Base-by-base conservation (phyloP, 2,113 vertebrate genomes). In the Thalassoma bifasciatum region DNA sequence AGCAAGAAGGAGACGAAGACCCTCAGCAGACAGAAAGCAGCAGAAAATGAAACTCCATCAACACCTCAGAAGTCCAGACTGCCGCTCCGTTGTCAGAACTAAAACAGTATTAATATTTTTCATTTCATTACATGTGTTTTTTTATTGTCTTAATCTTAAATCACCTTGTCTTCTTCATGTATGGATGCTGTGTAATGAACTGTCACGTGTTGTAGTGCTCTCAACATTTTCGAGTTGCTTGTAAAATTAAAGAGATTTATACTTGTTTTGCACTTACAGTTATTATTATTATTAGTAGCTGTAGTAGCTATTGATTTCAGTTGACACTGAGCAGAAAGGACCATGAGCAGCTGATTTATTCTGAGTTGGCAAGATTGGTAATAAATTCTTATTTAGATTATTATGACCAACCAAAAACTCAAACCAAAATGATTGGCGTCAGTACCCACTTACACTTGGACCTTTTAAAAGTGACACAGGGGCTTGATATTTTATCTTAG, bases 11-110 rank as follows among this genome's bases (percentile, higher is more conserved):
- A 93, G 84, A 88, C 82, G 2, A 96, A 96, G 82, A 47, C 82
- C 3, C 13, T 86, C n/a, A 74, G 93, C 66, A 90, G 73, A 42
- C 84, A 81, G 1, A 98, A 98, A 88, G 34, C 37, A 0, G 24
- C 66, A 0, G 95, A 97, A 24, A 93, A 93, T 11, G 78, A 62
- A 84, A 86, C 24, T 17, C 47, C 1, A 9, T 66, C 26, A 21
- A 89, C 82, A 3, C 88, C 66, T 52, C 84, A 70, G 53, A 86
- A 90, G 40, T 95, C 95, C 86, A 95, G 94, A 59, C 86, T 94
- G 52, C 96, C 97, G 0, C 94, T 99, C 6, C 93, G 93, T 82
- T 82, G 81, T 47, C 92, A 95, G 77, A 97, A 94, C 75, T 94
- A 75, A 83, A 49, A 5, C 46, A 1, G 1, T 22, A 53, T 24